Evolutionary conservation across 2,888 invertebrate species (phyloP), one percentile per base, ranked within the genome.

Genomic region (Neria commutata): DNA sequence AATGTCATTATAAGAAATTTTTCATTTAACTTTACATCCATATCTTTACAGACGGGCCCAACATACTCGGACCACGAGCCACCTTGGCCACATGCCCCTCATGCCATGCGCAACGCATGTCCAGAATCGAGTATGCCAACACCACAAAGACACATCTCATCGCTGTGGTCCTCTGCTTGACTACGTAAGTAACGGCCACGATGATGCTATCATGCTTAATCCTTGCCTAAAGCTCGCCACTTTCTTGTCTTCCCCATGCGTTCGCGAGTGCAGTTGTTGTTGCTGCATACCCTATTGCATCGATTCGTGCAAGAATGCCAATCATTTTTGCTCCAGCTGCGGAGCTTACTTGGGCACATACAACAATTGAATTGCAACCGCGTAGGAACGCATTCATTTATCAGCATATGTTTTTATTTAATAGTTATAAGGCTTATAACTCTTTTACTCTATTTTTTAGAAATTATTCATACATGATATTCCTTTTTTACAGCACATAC

Each of bases 291-390:
- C 75, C 0, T 75, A 75, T 52, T 70, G 67, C 37, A 55, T 70
- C 55, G 63, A 79, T 47, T 73, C 67, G 37, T 78, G 78, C 55
- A 75, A 75, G 62, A 76, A 67, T 61, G 71, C 76, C 26, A 67
- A 70, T 2, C 78, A 78, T 60, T 67, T 61, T 40, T 78, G 80
- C 62, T 57, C 60, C 42, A 66, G 63, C 50, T 79, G 78, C 48
- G 69, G 73, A 49, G 66, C 72, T 37, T 78, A 67, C 49, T 53
- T 79, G 50, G 80, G 78, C 4, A 54, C 61, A 46, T 69, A 70
- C 58, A 66, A 67, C 10, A 75, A 75, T 26, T 75, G 61, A 61
- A 25, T n/a, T n/a, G n/a, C n/a, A n/a, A n/a, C n/a, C n/a, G n/a
- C n/a, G n/a, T n/a, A n/a, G n/a, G n/a, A n/a, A n/a, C n/a, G n/a